These are phyloP conservation scores for Crocidura indochinensis DNA, from an alignment of 2,797 vertebrate genomes.

Conservation along the genomic window DNA sequence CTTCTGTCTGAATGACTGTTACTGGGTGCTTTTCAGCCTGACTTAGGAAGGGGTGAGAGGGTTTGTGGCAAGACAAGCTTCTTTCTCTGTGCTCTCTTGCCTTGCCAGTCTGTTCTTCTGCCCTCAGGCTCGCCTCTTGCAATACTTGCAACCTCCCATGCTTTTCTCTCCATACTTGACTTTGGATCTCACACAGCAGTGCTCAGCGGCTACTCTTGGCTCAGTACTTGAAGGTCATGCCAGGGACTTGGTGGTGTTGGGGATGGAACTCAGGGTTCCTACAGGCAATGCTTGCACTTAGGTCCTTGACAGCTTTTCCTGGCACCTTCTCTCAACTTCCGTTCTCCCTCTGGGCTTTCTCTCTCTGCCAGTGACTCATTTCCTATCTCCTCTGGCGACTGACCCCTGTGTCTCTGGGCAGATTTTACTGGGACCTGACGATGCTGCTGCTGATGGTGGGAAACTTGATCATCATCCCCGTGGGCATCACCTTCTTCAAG, in stretches of 20 bases:
- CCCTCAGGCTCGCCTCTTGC: neutral
- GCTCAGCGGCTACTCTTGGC: too few species aligned
- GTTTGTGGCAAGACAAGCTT: neutral
- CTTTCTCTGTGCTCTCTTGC: neutral
- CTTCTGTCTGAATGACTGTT: neutral
- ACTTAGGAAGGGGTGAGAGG: neutral
- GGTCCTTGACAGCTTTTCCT: too few species aligned
- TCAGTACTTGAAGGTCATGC: too few species aligned
- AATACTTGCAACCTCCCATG: neutral
- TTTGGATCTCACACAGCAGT: neutral
- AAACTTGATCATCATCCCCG: slow-evolving; percentile 99
- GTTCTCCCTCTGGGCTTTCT: neutral
- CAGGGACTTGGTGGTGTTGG: too few species aligned
- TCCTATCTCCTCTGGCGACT: slow-evolving; percentile 30
- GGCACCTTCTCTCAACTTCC: too few species aligned
- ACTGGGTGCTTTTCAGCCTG: too few species aligned
- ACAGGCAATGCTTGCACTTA: too few species aligned
- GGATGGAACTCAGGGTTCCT: too few species aligned
- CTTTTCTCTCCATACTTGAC: neutral
- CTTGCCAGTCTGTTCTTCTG: neutral
- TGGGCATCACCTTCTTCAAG: slow-evolving; percentile 99
- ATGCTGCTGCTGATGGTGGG: slow-evolving; percentile 99
- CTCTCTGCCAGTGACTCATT: neutral
- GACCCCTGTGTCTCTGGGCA: slow-evolving; percentile 86
- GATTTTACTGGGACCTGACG: slow-evolving; percentile 99